These are phyloP conservation scores for Diachasma alloeum DNA, from an alignment of 1,140 invertebrate species.

Conservation along the genomic window DNA sequence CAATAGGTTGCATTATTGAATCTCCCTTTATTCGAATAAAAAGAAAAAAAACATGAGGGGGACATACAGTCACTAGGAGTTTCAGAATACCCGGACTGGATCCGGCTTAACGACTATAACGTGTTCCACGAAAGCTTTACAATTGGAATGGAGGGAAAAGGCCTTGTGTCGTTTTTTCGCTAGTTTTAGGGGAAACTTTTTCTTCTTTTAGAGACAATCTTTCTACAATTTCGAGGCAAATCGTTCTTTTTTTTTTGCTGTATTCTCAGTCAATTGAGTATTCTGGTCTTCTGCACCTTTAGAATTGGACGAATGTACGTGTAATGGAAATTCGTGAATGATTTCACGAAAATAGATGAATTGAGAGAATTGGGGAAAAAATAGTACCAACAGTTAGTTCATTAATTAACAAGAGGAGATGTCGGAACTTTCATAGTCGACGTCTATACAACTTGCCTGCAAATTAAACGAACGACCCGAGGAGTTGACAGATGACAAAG, in stretches of 20 bases:
- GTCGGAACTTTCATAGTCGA: not conserved
- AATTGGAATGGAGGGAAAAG: not conserved
- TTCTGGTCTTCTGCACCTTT: not conserved
- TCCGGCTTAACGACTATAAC: slow-evolving; percentile 15
- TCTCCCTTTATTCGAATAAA: not conserved
- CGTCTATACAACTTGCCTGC: not conserved
- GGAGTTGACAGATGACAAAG: not conserved
- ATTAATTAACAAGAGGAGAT: too few species aligned
- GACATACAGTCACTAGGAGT: not conserved
- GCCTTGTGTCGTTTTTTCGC: not conserved
- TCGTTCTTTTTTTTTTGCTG: not conserved
- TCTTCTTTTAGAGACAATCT: not conserved
- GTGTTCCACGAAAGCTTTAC: not conserved
- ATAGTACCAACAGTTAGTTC: too few species aligned
- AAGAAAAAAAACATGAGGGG: not conserved
- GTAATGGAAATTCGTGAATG: not conserved
- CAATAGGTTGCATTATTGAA: slow-evolving; percentile 34
- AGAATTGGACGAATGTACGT: not conserved
- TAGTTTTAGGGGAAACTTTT: not conserved
- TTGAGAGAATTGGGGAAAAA: too few species aligned
- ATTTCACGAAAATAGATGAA: too few species aligned
- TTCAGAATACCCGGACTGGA: not conserved
- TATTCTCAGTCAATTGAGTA: not conserved
- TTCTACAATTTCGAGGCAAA: not conserved
- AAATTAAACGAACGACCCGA: not conserved